phyloP scores from a whole-genome alignment of 2,113 vertebrate genomes.

The Apodemus speciosus region DNA sequence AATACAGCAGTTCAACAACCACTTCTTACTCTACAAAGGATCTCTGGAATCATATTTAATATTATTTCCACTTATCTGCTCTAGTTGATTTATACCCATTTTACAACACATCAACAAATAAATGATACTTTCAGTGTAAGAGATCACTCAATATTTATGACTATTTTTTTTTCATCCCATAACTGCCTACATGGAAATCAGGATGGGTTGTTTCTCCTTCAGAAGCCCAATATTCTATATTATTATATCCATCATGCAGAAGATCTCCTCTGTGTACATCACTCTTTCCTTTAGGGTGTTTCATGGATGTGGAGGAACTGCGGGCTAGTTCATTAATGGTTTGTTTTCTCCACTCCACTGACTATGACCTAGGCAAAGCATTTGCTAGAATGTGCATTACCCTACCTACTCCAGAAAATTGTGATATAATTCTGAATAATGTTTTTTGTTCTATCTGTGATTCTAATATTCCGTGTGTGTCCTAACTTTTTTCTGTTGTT shows the following conservation, averaged over 20 bases:
- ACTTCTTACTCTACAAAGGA: background rate
- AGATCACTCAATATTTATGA: background rate
- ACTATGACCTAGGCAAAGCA: background rate
- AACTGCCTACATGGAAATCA: background rate
- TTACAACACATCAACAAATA: background rate
- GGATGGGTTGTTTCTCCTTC: background rate
- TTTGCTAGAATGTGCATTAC: background rate
- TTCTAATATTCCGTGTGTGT: background rate
- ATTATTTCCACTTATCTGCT: background rate
- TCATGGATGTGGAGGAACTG: background rate
- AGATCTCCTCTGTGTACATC: background rate
- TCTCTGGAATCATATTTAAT: background rate
- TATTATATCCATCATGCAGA: background rate
- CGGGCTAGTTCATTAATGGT: background rate
- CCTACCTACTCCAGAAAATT: background rate
- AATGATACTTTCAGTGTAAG: background rate
- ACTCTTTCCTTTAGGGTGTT: background rate
- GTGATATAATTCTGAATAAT: background rate
- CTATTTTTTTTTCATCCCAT: background rate
- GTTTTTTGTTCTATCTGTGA: background rate
- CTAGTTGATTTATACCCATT: background rate
- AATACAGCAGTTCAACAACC: background rate
- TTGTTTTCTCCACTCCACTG: background rate
- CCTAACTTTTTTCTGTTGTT: background rate
- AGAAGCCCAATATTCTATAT: background rate